Percentiles rank a stretch among this genome's conserved stretches.
These are phyloP conservation scores for Equus quagga DNA, from an alignment of 2,113 vertebrate species.

Conservation along the genomic window DNA sequence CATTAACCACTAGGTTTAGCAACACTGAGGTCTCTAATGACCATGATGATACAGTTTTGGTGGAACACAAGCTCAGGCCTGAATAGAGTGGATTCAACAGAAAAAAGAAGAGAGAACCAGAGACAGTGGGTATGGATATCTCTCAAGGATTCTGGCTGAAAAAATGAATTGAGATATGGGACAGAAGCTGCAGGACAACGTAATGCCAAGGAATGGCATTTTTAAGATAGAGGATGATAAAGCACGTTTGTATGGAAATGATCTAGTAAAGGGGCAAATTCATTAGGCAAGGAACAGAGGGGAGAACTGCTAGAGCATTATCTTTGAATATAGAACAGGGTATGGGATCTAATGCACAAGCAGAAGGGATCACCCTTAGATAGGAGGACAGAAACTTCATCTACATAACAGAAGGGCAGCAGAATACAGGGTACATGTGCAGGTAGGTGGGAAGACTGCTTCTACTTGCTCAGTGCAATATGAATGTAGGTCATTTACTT, in stretches of 20 bases:
- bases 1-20: not conserved
- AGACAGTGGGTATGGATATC: not conserved
- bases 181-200: not conserved
- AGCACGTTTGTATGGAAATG: not conserved
- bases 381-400: not conserved
- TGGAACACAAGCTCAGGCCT: not conserved
- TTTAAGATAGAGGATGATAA: not conserved
- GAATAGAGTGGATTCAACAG: not conserved
- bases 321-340: not conserved
- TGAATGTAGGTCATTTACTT: not conserved
- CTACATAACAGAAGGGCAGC: not conserved
- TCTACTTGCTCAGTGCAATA: not conserved
- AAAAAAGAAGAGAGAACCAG: not conserved
- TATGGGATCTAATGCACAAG: not conserved
- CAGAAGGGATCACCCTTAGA: not conserved
- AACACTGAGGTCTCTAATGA: not conserved
- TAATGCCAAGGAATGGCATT: not conserved
- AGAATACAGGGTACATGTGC: not conserved
- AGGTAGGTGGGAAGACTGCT: not conserved
- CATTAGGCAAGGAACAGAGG: not conserved
- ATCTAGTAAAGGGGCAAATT: not conserved
- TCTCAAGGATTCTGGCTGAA: not conserved
- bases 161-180: not conserved
- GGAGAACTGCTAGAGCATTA: not conserved
- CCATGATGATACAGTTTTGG: not conserved